Base-by-base conservation (phyloP, 1,140 invertebrate genomes). In the Thaumatotibia leucotreta region DNA sequence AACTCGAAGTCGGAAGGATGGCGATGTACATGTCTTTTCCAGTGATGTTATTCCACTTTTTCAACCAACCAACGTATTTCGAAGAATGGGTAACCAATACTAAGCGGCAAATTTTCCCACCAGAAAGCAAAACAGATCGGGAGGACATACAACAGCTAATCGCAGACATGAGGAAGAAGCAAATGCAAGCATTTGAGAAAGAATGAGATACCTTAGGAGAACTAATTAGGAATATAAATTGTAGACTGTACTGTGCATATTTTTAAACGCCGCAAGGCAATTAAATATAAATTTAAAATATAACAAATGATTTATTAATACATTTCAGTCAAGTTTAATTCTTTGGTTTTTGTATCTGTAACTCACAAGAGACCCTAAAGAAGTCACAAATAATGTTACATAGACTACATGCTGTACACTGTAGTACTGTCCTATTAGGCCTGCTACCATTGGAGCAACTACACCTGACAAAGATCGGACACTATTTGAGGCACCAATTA, bases 11-110 rank as follows among this genome's bases (percentile, higher is more conserved):
- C 6, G 92, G 89, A 11, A 95, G 94, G 91, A 97, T 98, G 96
- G 93, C 93, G 23, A 77, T 97, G 65, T 98, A 98, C 77, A 95
- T 98, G 91, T 89, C 93, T 0, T 98, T 98, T 86, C 97, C 97
- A 0, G 96, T 98, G 3, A 91, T 82, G 2, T 74, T 96, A 9
- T 98, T 98, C 77, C 96, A 97, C 84, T 93, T 94, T 68, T 97
- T 97, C 77, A 97, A 98, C 85, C 95, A 97, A 77, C 95, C 96
- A 4, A 92, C 93, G 50, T 95, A 95, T 78, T 97, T 96, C 84
- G 96, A 97, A 82, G 93, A 96, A 66, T 96, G 94, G 93, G 93
- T 97, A 4, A 94, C 93, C 27, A 93, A 95, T 67, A 94, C 93
- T 35, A 95, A 95, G 77, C 84, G 93, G 23, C 91, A 96, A 75